Conservation (phyloP, 2,797 vertebrate genomes). For the Sebastes diploproa region DNA sequence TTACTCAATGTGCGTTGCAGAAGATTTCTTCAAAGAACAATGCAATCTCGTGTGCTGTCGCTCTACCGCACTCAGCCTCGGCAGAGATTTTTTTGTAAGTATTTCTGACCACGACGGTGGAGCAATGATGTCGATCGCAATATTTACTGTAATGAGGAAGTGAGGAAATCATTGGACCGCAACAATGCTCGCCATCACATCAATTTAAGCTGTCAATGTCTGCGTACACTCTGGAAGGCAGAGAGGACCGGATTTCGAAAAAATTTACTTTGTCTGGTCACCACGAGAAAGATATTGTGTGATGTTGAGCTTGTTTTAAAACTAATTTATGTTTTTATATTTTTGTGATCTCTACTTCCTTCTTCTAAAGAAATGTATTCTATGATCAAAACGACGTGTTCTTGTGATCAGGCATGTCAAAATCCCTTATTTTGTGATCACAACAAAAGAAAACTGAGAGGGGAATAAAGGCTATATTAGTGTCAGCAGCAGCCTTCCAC, state of each 20-base stretch:
- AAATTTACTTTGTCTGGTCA: not conserved
- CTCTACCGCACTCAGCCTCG: not conserved
- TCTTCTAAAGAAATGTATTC: not conserved
- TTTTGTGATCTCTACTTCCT: not conserved
- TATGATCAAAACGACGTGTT: not conserved
- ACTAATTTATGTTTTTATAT: not conserved
- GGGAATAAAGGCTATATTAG: not conserved
- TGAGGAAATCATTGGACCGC: constrained; percentile 13
- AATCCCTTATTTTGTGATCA: not conserved
- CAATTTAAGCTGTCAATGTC: constrained; percentile 4
- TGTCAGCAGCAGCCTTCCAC: not conserved
- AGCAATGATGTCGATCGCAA: constrained; percentile 21
- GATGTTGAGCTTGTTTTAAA: not conserved
- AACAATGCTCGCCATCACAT: not conserved
- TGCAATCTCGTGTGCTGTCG: not conserved
- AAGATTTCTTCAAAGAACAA: constrained; percentile 5
- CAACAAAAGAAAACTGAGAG: not conserved
- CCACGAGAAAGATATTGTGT: not conserved
- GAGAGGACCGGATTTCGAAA: not conserved
- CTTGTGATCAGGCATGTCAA: not conserved
- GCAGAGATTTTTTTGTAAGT: constrained; percentile 17
- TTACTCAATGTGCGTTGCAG: constrained; percentile 3
- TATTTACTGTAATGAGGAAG: constrained; percentile 1
- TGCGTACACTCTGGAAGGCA: not conserved
- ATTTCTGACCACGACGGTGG: constrained; percentile 8